phyloP scores from a whole-genome alignment of 1,140 invertebrate genomes.

The Pinna nobilis region DNA sequence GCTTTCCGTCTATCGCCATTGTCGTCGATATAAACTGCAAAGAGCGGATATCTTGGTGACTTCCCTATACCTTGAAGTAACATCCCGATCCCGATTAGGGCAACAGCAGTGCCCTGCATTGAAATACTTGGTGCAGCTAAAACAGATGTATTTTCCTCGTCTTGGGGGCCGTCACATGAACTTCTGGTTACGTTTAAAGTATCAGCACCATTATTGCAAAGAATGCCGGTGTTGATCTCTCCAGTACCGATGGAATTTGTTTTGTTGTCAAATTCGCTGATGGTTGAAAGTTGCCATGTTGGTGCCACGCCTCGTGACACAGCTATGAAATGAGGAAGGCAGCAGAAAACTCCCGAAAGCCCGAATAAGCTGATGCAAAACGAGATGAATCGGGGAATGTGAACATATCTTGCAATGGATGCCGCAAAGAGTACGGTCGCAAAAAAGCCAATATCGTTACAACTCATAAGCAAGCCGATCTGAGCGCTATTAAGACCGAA shows the following conservation, averaged over 20 bases:
- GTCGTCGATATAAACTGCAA: slow-evolving; percentile 54
- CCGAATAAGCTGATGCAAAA: slow-evolving; percentile 57
- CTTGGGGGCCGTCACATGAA: too few species aligned
- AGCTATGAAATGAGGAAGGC: slow-evolving; percentile 57
- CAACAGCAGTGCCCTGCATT: slow-evolving; percentile 15
- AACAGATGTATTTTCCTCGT: too few species aligned
- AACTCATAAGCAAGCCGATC: slow-evolving; percentile 62
- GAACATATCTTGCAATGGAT: slow-evolving; percentile 53
- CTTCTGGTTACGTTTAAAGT: too few species aligned
- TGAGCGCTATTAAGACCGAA: slow-evolving; percentile 66
- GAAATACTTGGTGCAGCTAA: background rate
- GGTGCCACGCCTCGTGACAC: too few species aligned
- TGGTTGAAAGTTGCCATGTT: too few species aligned
- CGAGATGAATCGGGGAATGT: slow-evolving; percentile 62
- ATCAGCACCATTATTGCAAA: too few species aligned
- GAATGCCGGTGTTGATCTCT: too few species aligned
- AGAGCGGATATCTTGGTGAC: slow-evolving; percentile 41
- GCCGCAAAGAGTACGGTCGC: slow-evolving; percentile 56
- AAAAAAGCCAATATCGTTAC: slow-evolving; percentile 67
- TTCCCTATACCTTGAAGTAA: slow-evolving; percentile 53
- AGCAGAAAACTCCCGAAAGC: slow-evolving; percentile 62
- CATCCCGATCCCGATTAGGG: slow-evolving; percentile 43
- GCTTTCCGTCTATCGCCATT: slow-evolving; percentile 54
- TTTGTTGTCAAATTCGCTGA: too few species aligned
- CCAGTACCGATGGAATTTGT: too few species aligned